Conservation (phyloP, 2,113 vertebrate species). For the Tonatia bakeri region DNA sequence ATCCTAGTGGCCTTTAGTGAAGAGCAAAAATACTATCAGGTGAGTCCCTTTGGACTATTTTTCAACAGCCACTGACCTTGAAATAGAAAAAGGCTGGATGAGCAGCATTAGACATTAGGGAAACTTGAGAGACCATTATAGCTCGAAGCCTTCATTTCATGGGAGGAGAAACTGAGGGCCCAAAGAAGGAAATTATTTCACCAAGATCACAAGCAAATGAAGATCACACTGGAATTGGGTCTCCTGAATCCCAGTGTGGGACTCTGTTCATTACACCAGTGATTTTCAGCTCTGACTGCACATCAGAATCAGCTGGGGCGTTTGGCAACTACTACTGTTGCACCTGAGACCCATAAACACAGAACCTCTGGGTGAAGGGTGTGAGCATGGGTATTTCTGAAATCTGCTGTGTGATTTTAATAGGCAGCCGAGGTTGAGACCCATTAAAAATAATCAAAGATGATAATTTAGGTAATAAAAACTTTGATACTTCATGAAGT, state of each 20-base stretch:
- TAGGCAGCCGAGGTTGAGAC: background rate
- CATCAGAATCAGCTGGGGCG: background rate
- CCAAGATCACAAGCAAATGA: background rate
- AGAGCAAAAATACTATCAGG: conserved; percentile 92
- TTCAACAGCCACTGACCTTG: background rate
- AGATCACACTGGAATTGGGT: background rate
- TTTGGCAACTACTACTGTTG: background rate
- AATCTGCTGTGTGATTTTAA: background rate
- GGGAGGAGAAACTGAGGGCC: background rate
- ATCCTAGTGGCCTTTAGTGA: conserved; percentile 95
- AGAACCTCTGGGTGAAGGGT: background rate
- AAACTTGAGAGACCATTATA: background rate
- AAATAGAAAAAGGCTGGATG: background rate
- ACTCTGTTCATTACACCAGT: background rate
- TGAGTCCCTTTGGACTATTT: conserved; percentile 61
- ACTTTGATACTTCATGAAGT: background rate
- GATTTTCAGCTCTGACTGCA: background rate
- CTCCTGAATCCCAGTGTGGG: background rate
- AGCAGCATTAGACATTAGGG: background rate
- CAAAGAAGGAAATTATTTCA: background rate
- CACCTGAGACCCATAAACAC: background rate
- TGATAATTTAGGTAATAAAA: background rate
- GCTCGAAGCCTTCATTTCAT: background rate
- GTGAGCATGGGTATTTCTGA: background rate
- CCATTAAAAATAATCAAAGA: background rate